Conservation (phyloP, 1,140 invertebrate genomes). For the Cylas formicarius region DNA sequence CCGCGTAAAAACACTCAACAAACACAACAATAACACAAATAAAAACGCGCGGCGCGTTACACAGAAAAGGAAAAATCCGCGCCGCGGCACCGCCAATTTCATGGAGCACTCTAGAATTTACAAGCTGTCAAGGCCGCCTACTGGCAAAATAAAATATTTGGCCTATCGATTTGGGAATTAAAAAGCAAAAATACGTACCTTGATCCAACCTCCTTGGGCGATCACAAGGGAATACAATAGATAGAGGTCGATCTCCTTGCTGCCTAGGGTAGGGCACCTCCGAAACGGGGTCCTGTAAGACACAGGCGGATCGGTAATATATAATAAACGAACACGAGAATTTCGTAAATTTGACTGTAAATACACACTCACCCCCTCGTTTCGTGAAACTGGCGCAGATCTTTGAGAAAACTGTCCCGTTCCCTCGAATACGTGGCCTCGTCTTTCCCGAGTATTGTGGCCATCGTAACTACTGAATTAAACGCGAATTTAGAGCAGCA, state of each 20-base stretch:
- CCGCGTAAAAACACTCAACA: neutral
- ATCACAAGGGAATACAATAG: conserved; percentile 86
- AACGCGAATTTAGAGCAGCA: too few species aligned
- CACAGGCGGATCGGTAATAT: neutral
- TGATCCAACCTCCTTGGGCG: conserved; percentile 83
- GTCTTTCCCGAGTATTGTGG: conserved; percentile 64
- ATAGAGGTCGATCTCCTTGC: conserved; percentile 84
- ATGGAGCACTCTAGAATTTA: conserved; percentile 2
- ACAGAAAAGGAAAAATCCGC: neutral
- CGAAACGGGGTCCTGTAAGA: conserved; percentile 67
- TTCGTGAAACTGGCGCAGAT: conserved; percentile 66
- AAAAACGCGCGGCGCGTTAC: neutral
- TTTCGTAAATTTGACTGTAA: too few species aligned
- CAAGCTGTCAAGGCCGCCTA: too few species aligned
- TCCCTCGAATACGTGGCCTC: conserved; percentile 61
- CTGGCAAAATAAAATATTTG: too few species aligned
- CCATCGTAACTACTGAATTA: conserved; percentile 47
- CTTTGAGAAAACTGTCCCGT: conserved; percentile 61
- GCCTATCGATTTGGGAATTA: too few species aligned
- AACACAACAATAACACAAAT: neutral
- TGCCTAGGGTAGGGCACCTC: conserved; percentile 72
- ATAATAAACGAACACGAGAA: conserved; percentile 1
- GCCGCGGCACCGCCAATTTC: neutral
- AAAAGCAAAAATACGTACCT: conserved; percentile 67
- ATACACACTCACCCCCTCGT: conserved; percentile 69